These are phyloP conservation scores for Apeltes quadracus DNA, from an alignment of 2,113 vertebrate species.

Conservation along the genomic window DNA sequence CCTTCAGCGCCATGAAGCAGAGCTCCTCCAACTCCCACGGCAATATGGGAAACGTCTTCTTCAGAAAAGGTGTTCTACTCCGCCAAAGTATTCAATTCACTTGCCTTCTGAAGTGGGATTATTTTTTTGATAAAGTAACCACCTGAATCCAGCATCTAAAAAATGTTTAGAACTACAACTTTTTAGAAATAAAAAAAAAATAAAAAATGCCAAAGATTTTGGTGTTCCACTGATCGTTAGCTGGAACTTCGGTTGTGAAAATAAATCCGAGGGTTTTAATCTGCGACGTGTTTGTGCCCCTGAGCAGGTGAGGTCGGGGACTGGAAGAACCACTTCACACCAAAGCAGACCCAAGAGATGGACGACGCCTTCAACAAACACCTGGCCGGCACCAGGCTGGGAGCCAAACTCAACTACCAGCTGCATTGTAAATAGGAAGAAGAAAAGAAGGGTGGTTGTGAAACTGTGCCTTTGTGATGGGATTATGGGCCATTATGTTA, in stretches of 20 bases:
- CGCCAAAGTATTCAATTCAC: not conserved
- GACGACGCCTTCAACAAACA: constrained; percentile 77
- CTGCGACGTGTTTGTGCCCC: not conserved
- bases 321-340: constrained; percentile 79
- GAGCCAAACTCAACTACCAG: constrained; percentile 75
- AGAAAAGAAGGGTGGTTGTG: not conserved
- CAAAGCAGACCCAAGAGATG: constrained; percentile 81
- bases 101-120: not conserved
- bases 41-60: constrained; percentile 70
- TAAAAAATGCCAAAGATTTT: not conserved
- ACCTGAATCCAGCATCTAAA: not conserved
- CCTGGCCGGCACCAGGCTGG: constrained; percentile 74
- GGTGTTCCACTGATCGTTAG: not conserved
- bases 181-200: too few species aligned
- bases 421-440: constrained; percentile 59
- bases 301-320: constrained; percentile 72
- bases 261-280: not conserved
- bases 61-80: constrained; percentile 73
- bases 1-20: constrained; percentile 74
- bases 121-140: not conserved
- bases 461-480: not conserved
- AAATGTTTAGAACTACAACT: too few species aligned
- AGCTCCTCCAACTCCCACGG: constrained; percentile 73
- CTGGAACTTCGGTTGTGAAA: not conserved
- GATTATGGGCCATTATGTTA: not conserved